Base-by-base conservation (phyloP, 2,888 invertebrate species). In the Marronus borbonicus region DNA sequence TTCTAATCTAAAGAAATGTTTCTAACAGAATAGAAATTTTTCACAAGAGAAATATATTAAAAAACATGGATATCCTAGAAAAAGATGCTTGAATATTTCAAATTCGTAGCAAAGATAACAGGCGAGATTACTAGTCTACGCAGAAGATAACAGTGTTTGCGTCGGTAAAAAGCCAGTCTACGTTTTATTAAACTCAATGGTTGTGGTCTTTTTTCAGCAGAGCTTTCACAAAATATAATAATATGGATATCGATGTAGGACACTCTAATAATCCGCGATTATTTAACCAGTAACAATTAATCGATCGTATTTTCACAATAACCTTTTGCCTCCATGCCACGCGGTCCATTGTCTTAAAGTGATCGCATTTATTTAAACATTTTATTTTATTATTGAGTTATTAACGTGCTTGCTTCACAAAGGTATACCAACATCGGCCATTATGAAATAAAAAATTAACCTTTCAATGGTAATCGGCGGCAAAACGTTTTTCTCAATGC, bases 331-430 rank as follows among this genome's bases (percentile, higher is more conserved):
- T 70, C 36, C 50, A 62, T 62, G 2, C 44, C 8, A 62, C 20
- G 70, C 44, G 60, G 28, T 62, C 69, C 1, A 7, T 52, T 77
- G 70, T 77, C 77, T 70, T 55, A 70, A 76, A 36, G 55, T 24
- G 70, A 70, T 70, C 44, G 49, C 31, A 36, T 49, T 77, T 77
- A 70, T 77, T 69, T 31, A 60, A 60, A 39, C n/a, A 76, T 76
- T 68, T 69, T 69, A 62, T 77, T 70, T 70, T 62, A 60, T 70
- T 60, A 69, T 77, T 77, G 69, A 69, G 44, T 76, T 44, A 76
- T 69, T 66, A 70, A 58, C 60, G 20, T 60, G 8, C 69, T 39
- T 70, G 44, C 24, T 14, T 28, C 20, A 7, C 36, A 24, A 24
- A 24, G 24, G 17, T 36, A 24, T 24, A 52, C 8, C 17, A 39